Percentiles rank a stretch among this genome's conserved stretches.
Evolutionary conservation across 2,113 vertebrate genomes (phyloP).

Genomic region (Alces alces): DNA sequence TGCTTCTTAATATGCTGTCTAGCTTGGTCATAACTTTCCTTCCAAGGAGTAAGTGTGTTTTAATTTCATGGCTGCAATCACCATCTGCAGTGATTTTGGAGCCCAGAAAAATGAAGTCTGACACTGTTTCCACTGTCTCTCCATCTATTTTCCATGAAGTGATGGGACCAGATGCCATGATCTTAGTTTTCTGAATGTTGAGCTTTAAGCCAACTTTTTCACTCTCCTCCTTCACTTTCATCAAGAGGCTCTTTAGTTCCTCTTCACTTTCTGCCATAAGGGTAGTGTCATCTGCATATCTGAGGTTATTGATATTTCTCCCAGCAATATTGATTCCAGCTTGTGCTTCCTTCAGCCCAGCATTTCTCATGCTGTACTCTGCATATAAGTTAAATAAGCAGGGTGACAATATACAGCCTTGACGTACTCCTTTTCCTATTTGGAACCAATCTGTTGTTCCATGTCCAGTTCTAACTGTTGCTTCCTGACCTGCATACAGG

Average conservation of each 20-base stretch:
- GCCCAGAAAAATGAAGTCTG: not conserved
- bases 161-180: not conserved
- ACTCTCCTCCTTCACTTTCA: not conserved
- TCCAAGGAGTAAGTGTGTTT: not conserved
- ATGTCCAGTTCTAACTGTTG: not conserved
- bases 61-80: not conserved
- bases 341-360: not conserved
- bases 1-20: not conserved
- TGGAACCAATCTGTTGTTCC: not conserved
- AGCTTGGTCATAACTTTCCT: not conserved
- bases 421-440: not conserved
- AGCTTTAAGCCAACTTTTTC: not conserved
- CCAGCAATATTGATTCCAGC: not conserved
- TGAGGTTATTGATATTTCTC: not conserved
- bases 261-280: not conserved
- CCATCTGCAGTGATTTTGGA: not conserved
- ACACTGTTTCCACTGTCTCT: not conserved
- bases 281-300: not conserved
- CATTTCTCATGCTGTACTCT: not conserved
- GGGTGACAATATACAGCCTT: rapidly evolving
- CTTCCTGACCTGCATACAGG: not conserved
- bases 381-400: not conserved
- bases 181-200: not conserved
- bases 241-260: not conserved
- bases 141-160: not conserved